These are phyloP conservation scores for Sakesphorus luctuosus DNA, from an alignment of 2,113 vertebrate species.

Conservation along the genomic window DNA sequence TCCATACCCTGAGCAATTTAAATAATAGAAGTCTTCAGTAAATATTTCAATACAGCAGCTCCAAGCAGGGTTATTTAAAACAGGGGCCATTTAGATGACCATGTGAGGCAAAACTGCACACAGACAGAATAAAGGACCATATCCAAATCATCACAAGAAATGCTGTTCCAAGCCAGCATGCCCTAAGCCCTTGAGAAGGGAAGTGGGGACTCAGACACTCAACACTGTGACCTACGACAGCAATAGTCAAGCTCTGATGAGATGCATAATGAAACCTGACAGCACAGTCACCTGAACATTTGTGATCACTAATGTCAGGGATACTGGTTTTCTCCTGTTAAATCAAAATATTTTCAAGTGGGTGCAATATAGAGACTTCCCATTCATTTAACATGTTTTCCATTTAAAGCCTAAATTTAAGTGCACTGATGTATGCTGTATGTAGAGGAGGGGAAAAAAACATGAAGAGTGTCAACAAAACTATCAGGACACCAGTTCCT, in stretches of 20 bases:
- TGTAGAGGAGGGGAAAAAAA: background rate
- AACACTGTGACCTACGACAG: background rate
- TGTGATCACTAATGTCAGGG: background rate
- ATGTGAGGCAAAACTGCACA: background rate
- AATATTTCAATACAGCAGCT: background rate
- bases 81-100: background rate
- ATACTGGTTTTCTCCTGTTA: background rate
- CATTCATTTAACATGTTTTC: background rate
- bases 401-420: background rate
- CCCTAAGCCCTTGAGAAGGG: background rate
- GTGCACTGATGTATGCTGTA: background rate
- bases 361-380: background rate
- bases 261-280: background rate
- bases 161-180: background rate
- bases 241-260: background rate
- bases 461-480: background rate
- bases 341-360: background rate
- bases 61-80: background rate
- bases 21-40: background rate
- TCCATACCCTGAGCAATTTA: background rate
- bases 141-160: background rate
- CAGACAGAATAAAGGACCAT: background rate
- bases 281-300: background rate
- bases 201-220: background rate
- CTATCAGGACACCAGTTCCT: background rate